A percentile compares a stretch with the other conserved stretches of the same genome.
These are phyloP conservation scores for Apodemia duryi DNA, from an alignment of 2,888 invertebrate genomes.

Conservation along the genomic window DNA sequence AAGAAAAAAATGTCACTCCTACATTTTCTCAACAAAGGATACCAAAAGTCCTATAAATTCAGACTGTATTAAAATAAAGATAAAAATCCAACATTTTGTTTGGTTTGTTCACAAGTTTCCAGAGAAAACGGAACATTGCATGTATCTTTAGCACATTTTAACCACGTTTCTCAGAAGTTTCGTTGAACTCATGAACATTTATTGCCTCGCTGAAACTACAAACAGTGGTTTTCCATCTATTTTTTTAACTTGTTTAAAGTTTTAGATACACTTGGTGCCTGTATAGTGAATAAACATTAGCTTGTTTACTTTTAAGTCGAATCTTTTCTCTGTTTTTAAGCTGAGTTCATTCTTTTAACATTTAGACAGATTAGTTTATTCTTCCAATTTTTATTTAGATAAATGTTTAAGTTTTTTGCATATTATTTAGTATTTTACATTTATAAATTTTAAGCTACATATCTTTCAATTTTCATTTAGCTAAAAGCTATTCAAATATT, in stretches of 20 bases:
- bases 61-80: constrained; percentile 1
- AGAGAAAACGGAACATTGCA: constrained; percentile 2
- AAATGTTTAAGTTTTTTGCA: too few species aligned
- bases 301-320: background rate
- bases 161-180: constrained; percentile 20
- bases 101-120: background rate
- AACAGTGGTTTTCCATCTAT: constrained; percentile 15
- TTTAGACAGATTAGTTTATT: too few species aligned
- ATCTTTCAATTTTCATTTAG: too few species aligned
- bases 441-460: too few species aligned
- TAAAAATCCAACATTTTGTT: constrained; percentile 5
- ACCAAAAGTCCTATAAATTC: constrained; percentile 1
- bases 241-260: constrained; percentile 5
- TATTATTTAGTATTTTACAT: too few species aligned
- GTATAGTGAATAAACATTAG: constrained; percentile 1
- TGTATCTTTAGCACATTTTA: constrained; percentile 18
- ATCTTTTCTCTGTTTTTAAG: background rate
- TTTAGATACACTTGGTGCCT: background rate
- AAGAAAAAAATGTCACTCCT: background rate
- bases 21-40: background rate
- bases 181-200: constrained; percentile 24
- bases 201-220: constrained; percentile 22
- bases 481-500: too few species aligned
- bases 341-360: too few species aligned
- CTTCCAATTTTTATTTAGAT: too few species aligned